These are phyloP conservation scores for Rhorus exstirpatorius DNA, from an alignment of 2,888 invertebrate genomes.

Conservation along the genomic window DNA sequence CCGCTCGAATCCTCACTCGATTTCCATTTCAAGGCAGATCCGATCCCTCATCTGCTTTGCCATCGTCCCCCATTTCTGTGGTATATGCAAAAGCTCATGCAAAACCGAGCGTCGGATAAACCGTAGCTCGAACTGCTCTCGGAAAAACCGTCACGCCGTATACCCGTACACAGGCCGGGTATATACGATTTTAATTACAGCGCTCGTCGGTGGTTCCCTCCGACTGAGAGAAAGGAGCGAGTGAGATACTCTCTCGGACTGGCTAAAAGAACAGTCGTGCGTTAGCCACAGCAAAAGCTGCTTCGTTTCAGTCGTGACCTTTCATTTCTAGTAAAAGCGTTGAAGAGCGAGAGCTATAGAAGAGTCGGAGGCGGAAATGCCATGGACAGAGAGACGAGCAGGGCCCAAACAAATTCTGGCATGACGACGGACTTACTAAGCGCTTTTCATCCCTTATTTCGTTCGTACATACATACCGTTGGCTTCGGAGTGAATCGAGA, in stretches of 20 bases:
- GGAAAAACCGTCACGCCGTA: slow-evolving; percentile 61
- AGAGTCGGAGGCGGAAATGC: slow-evolving; percentile 31
- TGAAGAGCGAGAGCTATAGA: slow-evolving; percentile 11
- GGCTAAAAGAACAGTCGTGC: slow-evolving; percentile 54
- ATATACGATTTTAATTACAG: slow-evolving; percentile 68
- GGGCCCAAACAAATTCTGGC: slow-evolving; percentile 58
- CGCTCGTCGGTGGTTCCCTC: slow-evolving; percentile 41
- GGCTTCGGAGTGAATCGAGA: too few species aligned
- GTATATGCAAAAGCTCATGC: slow-evolving; percentile 60
- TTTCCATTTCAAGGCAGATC: slow-evolving; percentile 68
- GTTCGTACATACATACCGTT: too few species aligned
- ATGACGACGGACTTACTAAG: slow-evolving; percentile 37
- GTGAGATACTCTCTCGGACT: slow-evolving; percentile 18
- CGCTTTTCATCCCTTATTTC: slow-evolving; percentile 35
- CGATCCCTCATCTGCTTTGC: slow-evolving; percentile 34
- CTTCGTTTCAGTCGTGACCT: slow-evolving; percentile 51
- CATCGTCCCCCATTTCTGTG: slow-evolving; percentile 7
- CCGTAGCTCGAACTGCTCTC: slow-evolving; percentile 66
- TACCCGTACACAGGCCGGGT: slow-evolving; percentile 19
- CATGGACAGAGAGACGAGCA: slow-evolving; percentile 33
- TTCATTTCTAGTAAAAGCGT: slow-evolving; percentile 26
- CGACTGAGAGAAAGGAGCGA: slow-evolving; percentile 11
- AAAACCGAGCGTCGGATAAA: slow-evolving; percentile 48
- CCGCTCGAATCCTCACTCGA: slow-evolving; percentile 51
- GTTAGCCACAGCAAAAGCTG: slow-evolving; percentile 63